Base-by-base conservation (phyloP, 2,797 vertebrate species). In the Amblyopsis hoosieri region DNA sequence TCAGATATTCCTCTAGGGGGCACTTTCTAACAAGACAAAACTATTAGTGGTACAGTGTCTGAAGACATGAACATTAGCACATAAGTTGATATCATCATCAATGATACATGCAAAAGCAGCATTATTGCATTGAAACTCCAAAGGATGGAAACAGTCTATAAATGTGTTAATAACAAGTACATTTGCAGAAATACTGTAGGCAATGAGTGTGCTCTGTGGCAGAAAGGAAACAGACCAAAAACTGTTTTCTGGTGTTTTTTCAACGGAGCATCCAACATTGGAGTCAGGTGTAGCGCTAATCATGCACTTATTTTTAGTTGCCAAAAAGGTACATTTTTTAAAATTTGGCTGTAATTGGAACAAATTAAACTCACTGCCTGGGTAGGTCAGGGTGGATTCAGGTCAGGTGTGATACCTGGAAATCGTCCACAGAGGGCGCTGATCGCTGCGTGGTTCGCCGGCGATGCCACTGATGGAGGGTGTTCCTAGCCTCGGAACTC, bases 391-490 rank as follows among this genome's bases (percentile, higher is more conserved):
- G 67, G 58, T 74, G 72, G 69, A 73, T 58, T 91, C 85, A 90
- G 76, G 71, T 82, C 75, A 74, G 75, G 73, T 52, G 64, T 62
- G 73, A 53, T 91, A 99, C 96, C 96, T 99, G 97, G 73, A 99
- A 99, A 86, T 99, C 96, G 53, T 99, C 97, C 70, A 98, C 96
- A 0, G 96, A 93, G 1, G 96, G 96, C 31, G 91, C 79, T 0
- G 90, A 92, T 45, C 95, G 94, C 86, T 94, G 96, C 0, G 95
- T 76, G 3, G 96, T 99, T 57, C 98, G 95, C 55, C 98, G 91
- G 31, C 92, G 93, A 88, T 98, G 97, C 97, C 97, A 98, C 48
- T 98, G 97, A 69, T 96, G 92, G 13, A 98, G 93, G 0, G 98
- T 98, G 84, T 97, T 95, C 62, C 94, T 94, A 74, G 95, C 87